Evolutionary conservation across 2,113 vertebrate genomes (phyloP).

Genomic region (Pseudopipra pipra): DNA sequence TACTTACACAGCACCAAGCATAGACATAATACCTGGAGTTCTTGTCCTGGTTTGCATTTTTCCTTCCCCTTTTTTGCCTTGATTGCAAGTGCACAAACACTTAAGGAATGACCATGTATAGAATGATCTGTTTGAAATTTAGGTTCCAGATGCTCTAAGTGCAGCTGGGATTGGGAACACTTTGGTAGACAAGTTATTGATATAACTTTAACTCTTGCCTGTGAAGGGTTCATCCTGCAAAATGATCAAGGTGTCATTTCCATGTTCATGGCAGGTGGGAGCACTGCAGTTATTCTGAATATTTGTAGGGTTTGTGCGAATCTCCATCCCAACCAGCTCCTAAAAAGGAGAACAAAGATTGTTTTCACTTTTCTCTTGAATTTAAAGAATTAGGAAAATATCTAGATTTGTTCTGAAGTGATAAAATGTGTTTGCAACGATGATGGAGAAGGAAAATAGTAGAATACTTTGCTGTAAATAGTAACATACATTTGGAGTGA

Average conservation of each 20-base stretch:
- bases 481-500: background rate
- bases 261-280: background rate
- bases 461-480: background rate
- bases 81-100: background rate
- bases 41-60: background rate
- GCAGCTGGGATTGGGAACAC: background rate
- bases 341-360: background rate
- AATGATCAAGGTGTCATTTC: background rate
- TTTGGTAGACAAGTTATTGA: background rate
- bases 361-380: background rate
- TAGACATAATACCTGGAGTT: background rate
- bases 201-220: background rate
- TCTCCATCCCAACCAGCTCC: background rate
- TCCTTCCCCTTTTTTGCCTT: background rate
- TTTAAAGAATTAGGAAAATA: background rate
- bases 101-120: background rate
- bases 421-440: background rate
- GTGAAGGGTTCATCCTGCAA: background rate
- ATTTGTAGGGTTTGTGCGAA: background rate
- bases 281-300: background rate
- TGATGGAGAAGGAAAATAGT: background rate
- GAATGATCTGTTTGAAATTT: background rate
- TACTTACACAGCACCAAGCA: background rate
- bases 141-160: background rate
- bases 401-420: background rate